Evolutionary conservation across 2,797 vertebrate species (phyloP), one percentile per base, ranked within the genome.

Genomic region (Enteromius argenteus): DNA sequence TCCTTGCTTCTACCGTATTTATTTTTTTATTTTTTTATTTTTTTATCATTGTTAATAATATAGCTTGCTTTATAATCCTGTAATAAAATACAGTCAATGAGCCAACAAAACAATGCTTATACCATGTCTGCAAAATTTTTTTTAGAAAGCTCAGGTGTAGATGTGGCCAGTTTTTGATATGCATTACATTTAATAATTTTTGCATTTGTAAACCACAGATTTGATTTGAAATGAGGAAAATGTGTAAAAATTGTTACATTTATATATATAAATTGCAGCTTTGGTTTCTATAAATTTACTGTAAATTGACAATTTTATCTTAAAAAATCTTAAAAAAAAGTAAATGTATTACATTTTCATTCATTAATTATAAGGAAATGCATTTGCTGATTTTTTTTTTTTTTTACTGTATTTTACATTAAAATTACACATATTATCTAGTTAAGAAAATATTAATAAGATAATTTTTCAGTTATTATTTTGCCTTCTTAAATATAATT

Each of bases 171-270:
- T 39, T 42, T 62, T 66, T 64, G 14, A 51, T 11, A 19, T 30
- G 73, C 86, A 60, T 84, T 84, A 51, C 7, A 27, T 58, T 21
- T 58, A 66, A 68, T 53, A 15, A 66, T 82, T 73, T 67, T 64
- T 62, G 67, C 39, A 72, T 86, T 88, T 73, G 49, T 86, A 87
- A 83, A 77, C 87, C 56, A 27, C 0, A 71, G 19, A 51, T 73
- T 79, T 80, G 2, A 27, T 67, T 84, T 84, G 53, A 84, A 64
- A 87, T 77, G 21, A 74, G 13, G 32, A 2, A 2, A 83, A 49
- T 79, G 42, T 60, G 7, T 46, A 49, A 4, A 46, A 2, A 49
- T 14, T 32, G 44, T 10, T 72, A 30, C 23, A 46, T 72, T 30
- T 72, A 30, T 27, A 46, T 17, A 72, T 4, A 19, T 49, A 46